phyloP scores from a whole-genome alignment of 2,888 invertebrate species.

The Ischnura elegans region DNA sequence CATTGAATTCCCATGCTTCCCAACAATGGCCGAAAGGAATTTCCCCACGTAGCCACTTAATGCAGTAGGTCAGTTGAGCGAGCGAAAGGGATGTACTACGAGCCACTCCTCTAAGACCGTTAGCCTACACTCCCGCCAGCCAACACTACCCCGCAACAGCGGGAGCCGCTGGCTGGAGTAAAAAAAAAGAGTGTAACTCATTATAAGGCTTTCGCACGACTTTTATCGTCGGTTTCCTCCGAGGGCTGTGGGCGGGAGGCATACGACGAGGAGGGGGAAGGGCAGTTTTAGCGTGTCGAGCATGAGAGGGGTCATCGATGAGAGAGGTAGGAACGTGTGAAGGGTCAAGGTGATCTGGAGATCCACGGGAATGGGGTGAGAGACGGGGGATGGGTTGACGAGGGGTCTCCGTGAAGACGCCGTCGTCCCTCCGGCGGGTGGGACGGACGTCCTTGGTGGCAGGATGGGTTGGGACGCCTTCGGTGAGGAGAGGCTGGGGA shows the following conservation, averaged over 20 bases:
- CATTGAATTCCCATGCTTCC: not conserved
- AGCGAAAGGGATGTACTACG: not conserved
- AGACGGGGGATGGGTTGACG: not conserved
- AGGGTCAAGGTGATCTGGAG: constrained; percentile 31
- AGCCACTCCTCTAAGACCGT: not conserved
- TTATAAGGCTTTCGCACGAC: not conserved
- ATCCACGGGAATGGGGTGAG: not conserved
- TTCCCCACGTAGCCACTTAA: not conserved
- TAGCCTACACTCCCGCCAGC: not conserved
- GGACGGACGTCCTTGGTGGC: not conserved
- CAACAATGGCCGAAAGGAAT: not conserved
- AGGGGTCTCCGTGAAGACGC: not conserved
- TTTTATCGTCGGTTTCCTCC: not conserved
- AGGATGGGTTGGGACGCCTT: not conserved
- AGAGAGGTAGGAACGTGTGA: not conserved
- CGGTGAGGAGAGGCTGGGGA: not conserved
- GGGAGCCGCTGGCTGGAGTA: not conserved
- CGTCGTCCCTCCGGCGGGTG: not conserved
- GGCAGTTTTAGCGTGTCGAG: not conserved
- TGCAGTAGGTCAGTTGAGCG: not conserved
- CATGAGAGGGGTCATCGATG: not conserved
- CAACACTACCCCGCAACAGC: not conserved
- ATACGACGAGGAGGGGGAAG: not conserved
- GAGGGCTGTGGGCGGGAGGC: not conserved
- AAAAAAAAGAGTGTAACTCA: not conserved